These are phyloP conservation scores for Galerucella pusilla DNA, from an alignment of 2,888 invertebrate genomes.

Conservation along the genomic window DNA sequence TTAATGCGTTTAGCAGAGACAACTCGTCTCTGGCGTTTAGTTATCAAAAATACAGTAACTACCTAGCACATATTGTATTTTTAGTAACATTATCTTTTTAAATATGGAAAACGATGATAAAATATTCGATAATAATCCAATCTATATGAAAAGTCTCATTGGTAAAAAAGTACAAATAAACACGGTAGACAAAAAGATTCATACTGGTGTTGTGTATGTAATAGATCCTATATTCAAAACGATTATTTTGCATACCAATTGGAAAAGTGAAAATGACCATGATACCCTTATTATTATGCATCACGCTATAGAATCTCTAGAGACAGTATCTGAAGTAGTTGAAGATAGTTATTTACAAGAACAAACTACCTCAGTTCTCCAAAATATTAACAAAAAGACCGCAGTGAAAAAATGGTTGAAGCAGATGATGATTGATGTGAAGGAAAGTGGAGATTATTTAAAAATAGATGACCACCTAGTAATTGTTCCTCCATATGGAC, in stretches of 20 bases:
- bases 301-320: constrained; percentile 56
- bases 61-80: no score
- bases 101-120: constrained; percentile 41
- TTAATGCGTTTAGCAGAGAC: no score
- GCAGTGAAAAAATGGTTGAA: constrained; percentile 60
- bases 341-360: constrained; percentile 46
- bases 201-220: constrained; percentile 57
- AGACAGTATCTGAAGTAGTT: constrained; percentile 48
- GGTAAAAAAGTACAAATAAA: constrained; percentile 56
- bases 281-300: constrained; percentile 49
- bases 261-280: constrained; percentile 36
- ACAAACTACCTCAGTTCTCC: constrained; percentile 17
- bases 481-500: constrained; percentile 62
- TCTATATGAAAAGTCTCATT: constrained; percentile 55
- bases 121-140: constrained; percentile 51
- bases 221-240: constrained; percentile 61
- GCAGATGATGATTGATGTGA: constrained; percentile 59
- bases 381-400: constrained; percentile 43
- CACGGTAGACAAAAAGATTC: constrained; percentile 51
- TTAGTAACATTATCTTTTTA: background rate
- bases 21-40: no score
- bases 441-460: constrained; percentile 58
- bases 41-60: no score
- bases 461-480: constrained; percentile 60
- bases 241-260: constrained; percentile 52